phyloP scores from a whole-genome alignment of 2,797 vertebrate genomes.

The Strix occidentalis region DNA sequence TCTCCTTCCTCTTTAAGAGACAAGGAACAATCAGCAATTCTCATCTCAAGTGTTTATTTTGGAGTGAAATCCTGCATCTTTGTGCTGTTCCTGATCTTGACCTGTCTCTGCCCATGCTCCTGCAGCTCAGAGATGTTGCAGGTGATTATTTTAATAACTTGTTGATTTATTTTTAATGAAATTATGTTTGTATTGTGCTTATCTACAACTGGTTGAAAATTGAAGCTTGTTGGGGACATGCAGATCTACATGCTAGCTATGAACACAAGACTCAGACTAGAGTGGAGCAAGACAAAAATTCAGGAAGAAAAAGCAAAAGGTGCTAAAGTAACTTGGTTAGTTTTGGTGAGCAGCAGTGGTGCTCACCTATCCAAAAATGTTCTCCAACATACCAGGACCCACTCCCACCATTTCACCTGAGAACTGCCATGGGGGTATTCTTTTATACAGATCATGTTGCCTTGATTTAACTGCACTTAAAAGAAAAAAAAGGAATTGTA shows the following conservation, averaged over 20 bases:
- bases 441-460: background rate
- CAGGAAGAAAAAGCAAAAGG: background rate
- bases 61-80: background rate
- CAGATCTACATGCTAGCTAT: background rate
- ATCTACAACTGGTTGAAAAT: constrained; percentile 11
- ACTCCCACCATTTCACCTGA: background rate
- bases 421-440: background rate
- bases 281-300: background rate
- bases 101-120: background rate
- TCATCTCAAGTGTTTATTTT: background rate
- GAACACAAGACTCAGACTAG: background rate
- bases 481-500: background rate
- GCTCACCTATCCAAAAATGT: background rate
- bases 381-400: background rate
- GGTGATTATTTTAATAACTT: background rate
- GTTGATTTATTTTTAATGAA: background rate
- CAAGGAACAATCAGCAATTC: background rate
- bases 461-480: background rate
- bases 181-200: background rate
- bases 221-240: background rate
- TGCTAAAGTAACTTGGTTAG: background rate
- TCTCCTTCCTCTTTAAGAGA: background rate
- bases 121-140: background rate
- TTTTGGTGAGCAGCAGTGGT: background rate
- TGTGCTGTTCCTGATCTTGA: background rate